Percentiles rank a stretch among this genome's conserved stretches.
These are phyloP conservation scores for Xanthia togata DNA, from an alignment of 2,888 invertebrate species.

Conservation along the genomic window DNA sequence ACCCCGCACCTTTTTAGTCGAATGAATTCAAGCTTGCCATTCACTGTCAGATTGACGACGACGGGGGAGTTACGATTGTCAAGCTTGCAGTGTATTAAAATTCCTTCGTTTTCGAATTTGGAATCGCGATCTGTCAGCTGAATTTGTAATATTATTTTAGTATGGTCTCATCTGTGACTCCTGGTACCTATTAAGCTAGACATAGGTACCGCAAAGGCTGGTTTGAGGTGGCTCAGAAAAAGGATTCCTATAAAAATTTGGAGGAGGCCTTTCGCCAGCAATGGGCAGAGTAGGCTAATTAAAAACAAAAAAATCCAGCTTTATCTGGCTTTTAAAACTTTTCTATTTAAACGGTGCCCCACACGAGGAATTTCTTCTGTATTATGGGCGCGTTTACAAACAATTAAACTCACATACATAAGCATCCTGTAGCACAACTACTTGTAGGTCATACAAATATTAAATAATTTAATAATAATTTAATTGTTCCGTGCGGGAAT, in stretches of 20 bases:
- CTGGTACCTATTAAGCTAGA: background rate
- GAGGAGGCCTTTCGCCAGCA: background rate
- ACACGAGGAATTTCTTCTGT: no score
- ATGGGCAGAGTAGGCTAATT: background rate
- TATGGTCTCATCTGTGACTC: background rate
- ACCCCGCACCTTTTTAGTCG: conserved; percentile 41
- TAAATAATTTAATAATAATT: no score
- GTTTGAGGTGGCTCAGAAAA: background rate
- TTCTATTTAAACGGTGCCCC: no score
- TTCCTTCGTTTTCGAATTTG: conserved; percentile 38
- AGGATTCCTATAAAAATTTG: background rate
- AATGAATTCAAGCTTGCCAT: conserved; percentile 47
- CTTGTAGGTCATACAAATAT: no score
- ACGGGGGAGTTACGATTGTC: conserved; percentile 26
- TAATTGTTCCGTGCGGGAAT: no score
- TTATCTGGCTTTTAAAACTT: background rate
- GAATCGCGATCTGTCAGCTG: background rate
- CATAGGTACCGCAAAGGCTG: background rate
- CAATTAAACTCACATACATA: no score
- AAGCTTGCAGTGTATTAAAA: conserved; percentile 36
- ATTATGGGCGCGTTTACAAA: no score
- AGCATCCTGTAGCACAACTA: no score
- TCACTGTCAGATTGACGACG: conserved; percentile 30
- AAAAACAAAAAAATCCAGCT: background rate
- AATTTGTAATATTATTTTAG: background rate